These are phyloP conservation scores for Aphaenogaster ashmeadi DNA, from an alignment of 1,140 invertebrate species.

Conservation along the genomic window DNA sequence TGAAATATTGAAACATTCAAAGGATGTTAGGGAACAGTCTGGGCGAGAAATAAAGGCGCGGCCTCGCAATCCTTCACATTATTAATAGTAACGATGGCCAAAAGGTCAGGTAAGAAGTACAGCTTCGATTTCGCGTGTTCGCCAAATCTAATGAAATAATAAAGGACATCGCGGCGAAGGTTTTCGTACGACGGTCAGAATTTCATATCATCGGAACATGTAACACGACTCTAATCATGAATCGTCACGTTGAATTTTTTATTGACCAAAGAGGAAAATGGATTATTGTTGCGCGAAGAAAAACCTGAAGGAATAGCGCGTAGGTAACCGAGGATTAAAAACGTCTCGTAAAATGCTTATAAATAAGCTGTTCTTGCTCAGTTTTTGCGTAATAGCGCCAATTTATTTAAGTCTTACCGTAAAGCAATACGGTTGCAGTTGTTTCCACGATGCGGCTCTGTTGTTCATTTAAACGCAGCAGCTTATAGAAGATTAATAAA, in stretches of 20 bases:
- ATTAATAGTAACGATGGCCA: slow-evolving; percentile 65
- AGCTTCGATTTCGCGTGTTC: slow-evolving; percentile 39
- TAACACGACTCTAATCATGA: background rate
- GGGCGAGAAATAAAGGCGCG: slow-evolving; percentile 30
- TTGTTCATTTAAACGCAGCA: slow-evolving; percentile 15
- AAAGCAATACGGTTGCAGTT: background rate
- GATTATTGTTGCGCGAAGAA: background rate
- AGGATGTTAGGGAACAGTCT: slow-evolving; percentile 53
- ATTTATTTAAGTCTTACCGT: slow-evolving; percentile 35
- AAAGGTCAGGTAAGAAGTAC: slow-evolving; percentile 31
- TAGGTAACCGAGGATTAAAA: background rate
- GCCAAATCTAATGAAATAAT: slow-evolving; percentile 58
- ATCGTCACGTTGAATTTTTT: slow-evolving; percentile 3
- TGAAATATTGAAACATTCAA: slow-evolving; percentile 65
- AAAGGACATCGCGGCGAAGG: background rate
- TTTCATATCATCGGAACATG: background rate
- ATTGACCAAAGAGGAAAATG: background rate
- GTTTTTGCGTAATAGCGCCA: background rate
- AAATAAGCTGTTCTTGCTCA: slow-evolving; percentile 4
- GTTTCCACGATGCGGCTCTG: background rate
- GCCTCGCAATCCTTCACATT: slow-evolving; percentile 60
- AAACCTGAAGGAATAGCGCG: background rate
- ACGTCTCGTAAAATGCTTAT: slow-evolving; percentile 8
- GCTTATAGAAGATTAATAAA: slow-evolving; percentile 34
- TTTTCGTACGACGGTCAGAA: background rate